Evolutionary conservation across 2,888 invertebrate genomes (phyloP), one percentile per base, ranked within the genome.

Genomic region (Calameuta pallipes): DNA sequence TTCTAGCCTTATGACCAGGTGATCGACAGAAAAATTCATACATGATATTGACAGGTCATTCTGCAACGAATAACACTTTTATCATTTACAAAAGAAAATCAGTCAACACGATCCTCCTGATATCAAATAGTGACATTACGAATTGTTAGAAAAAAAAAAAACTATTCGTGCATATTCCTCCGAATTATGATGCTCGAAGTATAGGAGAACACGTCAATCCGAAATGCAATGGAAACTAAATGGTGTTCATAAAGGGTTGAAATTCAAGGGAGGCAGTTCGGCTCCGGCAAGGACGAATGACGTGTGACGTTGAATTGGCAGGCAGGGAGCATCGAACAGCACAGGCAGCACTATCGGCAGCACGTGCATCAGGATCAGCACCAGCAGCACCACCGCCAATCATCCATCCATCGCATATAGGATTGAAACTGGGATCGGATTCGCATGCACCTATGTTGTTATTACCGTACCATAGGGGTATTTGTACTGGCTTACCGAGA

Each of bases 401-500:
- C 87, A 87, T 85, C 85, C 85, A 88, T 89, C 88, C 87, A 86
- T 87, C 87, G 87, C 85, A 83, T 87, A 89, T 86, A 85, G 86
- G 85, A 88, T 88, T 82, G 82, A 81, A 86, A 85, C 86, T 83
- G 82, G 85, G 86, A 89, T 89, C 88, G 88, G 86, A 90, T 90
- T 89, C 89, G 85, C 86, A 84, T 90, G 83, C 86, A 88, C 86
- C 90, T 88, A 89, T 90, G 90, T 90, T 90, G 90, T 90, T 90
- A 89, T 88, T 89, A 87, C 89, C 86, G 86, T 87, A 88, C 88
- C 90, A 90, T 90, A 89, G 90, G 89, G 89, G 90, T 90, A 90
- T 90, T 90, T 90, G 90, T 90, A 89, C 88, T 90, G 90, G 90
- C 90, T 90, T 90, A 90, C 90, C 90, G 84, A 89, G 89, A 87